Evolutionary conservation across 2,113 vertebrate species (phyloP).

Genomic region (Serilophus lunatus): DNA sequence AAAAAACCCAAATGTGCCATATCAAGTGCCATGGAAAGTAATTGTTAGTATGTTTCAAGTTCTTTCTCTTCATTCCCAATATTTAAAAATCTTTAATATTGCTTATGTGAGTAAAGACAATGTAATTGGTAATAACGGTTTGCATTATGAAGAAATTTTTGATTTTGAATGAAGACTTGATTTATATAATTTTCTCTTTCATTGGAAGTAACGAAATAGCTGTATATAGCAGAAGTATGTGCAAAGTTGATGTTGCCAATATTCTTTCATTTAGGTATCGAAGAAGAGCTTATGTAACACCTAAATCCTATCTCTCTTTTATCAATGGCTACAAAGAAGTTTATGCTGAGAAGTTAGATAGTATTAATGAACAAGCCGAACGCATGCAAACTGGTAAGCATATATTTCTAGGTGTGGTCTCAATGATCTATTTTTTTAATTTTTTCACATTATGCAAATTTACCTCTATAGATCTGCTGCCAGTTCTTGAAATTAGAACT

Average conservation of each 20-base stretch:
- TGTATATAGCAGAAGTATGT: neutral
- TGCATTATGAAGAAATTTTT: neutral
- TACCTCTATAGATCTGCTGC: neutral
- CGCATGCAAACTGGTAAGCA: slow-evolving; percentile 84
- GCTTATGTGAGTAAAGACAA: neutral
- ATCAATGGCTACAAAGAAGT: slow-evolving; percentile 80
- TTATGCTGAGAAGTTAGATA: slow-evolving; percentile 78
- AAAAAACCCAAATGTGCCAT: neutral
- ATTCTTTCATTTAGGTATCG: slow-evolving; percentile 65
- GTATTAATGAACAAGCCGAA: slow-evolving; percentile 80
- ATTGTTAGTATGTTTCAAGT: neutral
- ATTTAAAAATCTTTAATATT: neutral
- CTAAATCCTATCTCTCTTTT: slow-evolving; percentile 80
- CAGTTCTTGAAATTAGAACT: neutral
- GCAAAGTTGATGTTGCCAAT: neutral
- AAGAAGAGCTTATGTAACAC: slow-evolving; percentile 73
- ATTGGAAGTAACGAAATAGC: neutral
- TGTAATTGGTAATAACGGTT: neutral
- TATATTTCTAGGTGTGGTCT: neutral
- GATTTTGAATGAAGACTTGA: neutral
- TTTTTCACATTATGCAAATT: neutral
- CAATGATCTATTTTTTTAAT: neutral
- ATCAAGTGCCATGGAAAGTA: neutral
- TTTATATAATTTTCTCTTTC: neutral
- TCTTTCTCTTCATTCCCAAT: neutral